Evolutionary conservation across 2,888 invertebrate species (phyloP), one percentile per base, ranked within the genome.

Genomic region (Acanthosoma haemorrhoidale): DNA sequence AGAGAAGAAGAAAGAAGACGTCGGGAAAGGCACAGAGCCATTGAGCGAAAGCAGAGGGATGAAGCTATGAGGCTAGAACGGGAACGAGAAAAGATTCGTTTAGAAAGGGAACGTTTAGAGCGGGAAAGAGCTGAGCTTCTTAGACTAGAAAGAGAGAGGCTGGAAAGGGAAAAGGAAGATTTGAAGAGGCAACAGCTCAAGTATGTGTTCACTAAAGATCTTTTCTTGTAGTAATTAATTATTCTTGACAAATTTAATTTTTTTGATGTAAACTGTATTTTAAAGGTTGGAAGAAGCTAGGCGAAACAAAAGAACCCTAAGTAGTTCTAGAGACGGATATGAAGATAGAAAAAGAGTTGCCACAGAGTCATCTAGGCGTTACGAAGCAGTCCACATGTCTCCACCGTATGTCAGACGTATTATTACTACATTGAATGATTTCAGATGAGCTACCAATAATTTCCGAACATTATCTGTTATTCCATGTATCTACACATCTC

Each of bases 161-260:
- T 95, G 68, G 96, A 96, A 78, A 86, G 91, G 3, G 94, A 94
- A 78, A 86, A 92, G 76, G 84, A 94, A 76, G 94, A 94, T 77
- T 81, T 94, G 70, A 89, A 92, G 79, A 84, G 92, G 70, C 90
- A 91, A 73, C 90, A 92, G 78, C 83, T 91, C 80, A 85, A 86
- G 87, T 87, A 68, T 57, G 59, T 25, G n/a, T n/a, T n/a, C n/a
- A n/a, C n/a, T n/a, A n/a, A n/a, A n/a, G n/a, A n/a, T n/a, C n/a
- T n/a, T n/a, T n/a, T n/a, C n/a, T n/a, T n/a, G n/a, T n/a, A n/a
- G n/a, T n/a, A n/a, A n/a, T n/a, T n/a, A n/a, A n/a, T n/a, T 25
- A 51, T 4, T 9, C 8, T 25, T n/a, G 3, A 0, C 51, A 32
- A n/a, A n/a, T 25, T 25, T 1, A 25, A 51, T 21, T 51, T n/a